Base-by-base conservation (phyloP, 2,797 vertebrate species). In the Erithacus rubecula region DNA sequence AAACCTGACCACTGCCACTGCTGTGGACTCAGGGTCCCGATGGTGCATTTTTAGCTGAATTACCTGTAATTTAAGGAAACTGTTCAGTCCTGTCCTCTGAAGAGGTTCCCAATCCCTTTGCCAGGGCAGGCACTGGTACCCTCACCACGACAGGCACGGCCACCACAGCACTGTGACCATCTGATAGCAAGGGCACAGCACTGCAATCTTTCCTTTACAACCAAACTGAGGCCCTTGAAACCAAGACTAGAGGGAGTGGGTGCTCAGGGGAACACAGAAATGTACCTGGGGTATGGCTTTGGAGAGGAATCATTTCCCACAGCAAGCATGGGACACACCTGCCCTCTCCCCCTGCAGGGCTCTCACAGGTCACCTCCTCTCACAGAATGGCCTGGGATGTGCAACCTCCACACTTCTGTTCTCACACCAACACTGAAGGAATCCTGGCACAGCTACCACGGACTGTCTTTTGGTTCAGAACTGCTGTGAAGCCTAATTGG, bases 281-380 rank as follows among this genome's bases (percentile, higher is more conserved):
- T 16, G 26, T 67, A 30, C 18, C 14, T 34, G 30, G 41, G 7
- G 5, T 9, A 21, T 15, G 8, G 52, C 56, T 89, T 51, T 77
- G 79, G 29, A 49, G 80, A 30, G 30, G 36, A 65, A 70, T 36
- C n/a, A 7, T 27, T 64, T 72, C 43, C 43, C 67, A 53, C 46
- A 39, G 20, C 23, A 43, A 6, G 9, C 39, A 39, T 0, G 4
- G 18, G 21, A 78, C 5, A 26, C 14, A n/a, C 12, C 55, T 79
- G 0, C 0, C 16, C 37, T 67, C 36, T 11, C 1, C 18, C 29
- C 18, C 21, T 20, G 43, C 49, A 9, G 15, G 12, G 26, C 34
- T 85, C 59, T 44, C 46, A 34, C 75, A 79, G 14, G 32, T 24
- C 19, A 16, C 18, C 34, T 19, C 60, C 39, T 64, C 67, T 53